Conservation (phyloP, 2,888 invertebrate species). For the Eutolmus rufibarbis region DNA sequence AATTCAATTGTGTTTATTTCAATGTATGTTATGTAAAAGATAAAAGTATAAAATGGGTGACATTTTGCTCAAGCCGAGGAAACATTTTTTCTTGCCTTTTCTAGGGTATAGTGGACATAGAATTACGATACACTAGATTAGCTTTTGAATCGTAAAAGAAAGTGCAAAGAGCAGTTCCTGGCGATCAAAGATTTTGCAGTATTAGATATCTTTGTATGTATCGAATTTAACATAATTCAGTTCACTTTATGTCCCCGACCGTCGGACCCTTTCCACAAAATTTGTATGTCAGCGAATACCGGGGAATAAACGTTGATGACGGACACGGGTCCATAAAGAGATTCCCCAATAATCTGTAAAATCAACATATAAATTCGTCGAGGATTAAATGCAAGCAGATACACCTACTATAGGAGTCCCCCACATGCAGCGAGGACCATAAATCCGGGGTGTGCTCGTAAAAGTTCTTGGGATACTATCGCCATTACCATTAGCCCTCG, state of each 20-base stretch:
- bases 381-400: neutral
- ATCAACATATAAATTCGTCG: constrained; percentile 14
- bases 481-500: neutral
- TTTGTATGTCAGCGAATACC: neutral
- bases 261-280: neutral
- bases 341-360: constrained; percentile 19
- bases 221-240: neutral
- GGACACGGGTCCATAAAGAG: neutral
- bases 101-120: neutral
- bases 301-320: neutral
- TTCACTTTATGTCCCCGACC: neutral
- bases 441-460: neutral
- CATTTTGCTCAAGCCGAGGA: no score
- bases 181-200: neutral
- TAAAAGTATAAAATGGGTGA: no score
- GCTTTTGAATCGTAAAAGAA: neutral
- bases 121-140: neutral
- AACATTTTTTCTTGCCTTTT: no score
- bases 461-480: constrained; percentile 4
- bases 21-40: no score
- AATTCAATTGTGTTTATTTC: no score
- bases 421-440: neutral
- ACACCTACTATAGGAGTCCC: neutral
- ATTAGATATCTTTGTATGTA: neutral
- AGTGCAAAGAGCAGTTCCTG: neutral